Evolutionary conservation across 2,113 vertebrate genomes (phyloP).

Genomic region (Uropsilus gracilis): DNA sequence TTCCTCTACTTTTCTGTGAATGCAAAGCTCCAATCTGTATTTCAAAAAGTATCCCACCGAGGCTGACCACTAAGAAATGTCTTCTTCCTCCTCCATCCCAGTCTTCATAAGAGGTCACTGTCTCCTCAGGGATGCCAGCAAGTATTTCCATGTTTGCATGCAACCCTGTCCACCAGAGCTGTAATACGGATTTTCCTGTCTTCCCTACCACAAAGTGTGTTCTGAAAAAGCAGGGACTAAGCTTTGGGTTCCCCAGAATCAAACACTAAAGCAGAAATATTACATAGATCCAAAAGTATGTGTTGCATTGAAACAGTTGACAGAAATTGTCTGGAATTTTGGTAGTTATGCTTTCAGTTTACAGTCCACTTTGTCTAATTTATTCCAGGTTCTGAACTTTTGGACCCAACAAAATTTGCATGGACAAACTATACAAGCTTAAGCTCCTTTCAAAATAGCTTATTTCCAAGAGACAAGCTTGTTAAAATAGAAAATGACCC

Average conservation of each 20-base stretch:
- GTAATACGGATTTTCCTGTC: background rate
- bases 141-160: too few relatives aligned
- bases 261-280: background rate
- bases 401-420: background rate
- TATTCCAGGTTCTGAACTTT: background rate
- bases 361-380: background rate
- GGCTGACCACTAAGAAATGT: too few relatives aligned
- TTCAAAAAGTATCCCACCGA: background rate
- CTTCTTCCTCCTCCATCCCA: background rate
- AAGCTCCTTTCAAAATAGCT: conserved; percentile 9
- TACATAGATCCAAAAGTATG: background rate
- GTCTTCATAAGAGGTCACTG: background rate
- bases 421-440: background rate
- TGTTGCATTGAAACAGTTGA: background rate
- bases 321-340: background rate
- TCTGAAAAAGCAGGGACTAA: background rate
- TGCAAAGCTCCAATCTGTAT: background rate
- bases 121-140: background rate
- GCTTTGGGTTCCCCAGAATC: background rate
- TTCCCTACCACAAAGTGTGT: background rate
- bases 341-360: background rate
- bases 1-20: too few relatives aligned
- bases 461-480: background rate
- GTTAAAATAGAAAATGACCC: conserved; percentile 11
- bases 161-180: background rate